These are phyloP conservation scores for Haplotaxodon microlepis DNA, from an alignment of 2,113 vertebrate species.

Conservation along the genomic window DNA sequence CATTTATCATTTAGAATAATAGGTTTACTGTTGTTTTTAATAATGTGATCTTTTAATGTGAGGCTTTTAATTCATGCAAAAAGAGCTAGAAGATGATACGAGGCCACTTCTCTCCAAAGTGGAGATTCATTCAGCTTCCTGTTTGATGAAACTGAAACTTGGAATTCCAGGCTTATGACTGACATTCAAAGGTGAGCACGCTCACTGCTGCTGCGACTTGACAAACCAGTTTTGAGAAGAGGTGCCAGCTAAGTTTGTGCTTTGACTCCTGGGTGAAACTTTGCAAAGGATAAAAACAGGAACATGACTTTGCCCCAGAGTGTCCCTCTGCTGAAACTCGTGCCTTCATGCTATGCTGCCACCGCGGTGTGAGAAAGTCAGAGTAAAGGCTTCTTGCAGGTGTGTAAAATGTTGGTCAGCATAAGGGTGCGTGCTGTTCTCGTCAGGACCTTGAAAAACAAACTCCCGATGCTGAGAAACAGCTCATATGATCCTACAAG, in stretches of 20 bases:
- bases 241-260: neutral
- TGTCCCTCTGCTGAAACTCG: slow-evolving; percentile 19
- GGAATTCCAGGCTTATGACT: neutral
- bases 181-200: neutral
- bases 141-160: neutral
- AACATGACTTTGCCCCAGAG: neutral
- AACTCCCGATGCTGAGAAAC: neutral
- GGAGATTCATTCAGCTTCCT: neutral
- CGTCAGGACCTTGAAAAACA: slow-evolving; percentile 27
- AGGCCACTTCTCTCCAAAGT: neutral
- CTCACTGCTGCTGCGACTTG: neutral
- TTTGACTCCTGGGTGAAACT: neutral
- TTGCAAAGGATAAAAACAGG: neutral
- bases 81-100: neutral
- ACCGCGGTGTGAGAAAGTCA: slow-evolving; percentile 30
- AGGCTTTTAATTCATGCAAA: neutral
- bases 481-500: neutral
- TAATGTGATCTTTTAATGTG: neutral
- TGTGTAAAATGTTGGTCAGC: slow-evolving; percentile 1
- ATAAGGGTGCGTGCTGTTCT: slow-evolving; percentile 3
- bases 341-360: slow-evolving; percentile 25
- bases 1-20: neutral
- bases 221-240: neutral
- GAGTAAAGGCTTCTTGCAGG: neutral
- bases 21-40: neutral